These are phyloP conservation scores for Elgaria multicarinata DNA, from an alignment of 2,113 vertebrate species.

Conservation along the genomic window DNA sequence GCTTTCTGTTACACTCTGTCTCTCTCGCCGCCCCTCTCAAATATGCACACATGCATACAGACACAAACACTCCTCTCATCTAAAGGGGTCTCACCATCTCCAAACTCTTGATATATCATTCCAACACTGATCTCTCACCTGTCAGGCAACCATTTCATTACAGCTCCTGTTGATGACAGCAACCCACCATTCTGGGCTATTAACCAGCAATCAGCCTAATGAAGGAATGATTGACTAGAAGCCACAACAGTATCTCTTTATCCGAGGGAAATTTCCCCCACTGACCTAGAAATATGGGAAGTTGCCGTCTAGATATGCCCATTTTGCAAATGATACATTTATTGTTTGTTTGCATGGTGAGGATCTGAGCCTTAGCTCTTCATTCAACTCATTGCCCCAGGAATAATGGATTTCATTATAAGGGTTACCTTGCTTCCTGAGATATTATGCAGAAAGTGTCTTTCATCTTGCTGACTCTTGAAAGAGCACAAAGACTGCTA, in stretches of 20 bases:
- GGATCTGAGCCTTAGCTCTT: slow-evolving; percentile 34
- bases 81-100: background rate
- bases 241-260: background rate
- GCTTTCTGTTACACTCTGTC: background rate
- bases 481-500: slow-evolving; percentile 7
- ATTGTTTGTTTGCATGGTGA: slow-evolving; percentile 1
- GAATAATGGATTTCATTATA: slow-evolving; percentile 69
- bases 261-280: background rate
- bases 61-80: background rate
- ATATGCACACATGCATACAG: background rate
- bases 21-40: background rate
- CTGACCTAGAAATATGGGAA: background rate
- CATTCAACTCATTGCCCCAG: slow-evolving; percentile 34
- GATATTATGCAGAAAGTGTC: slow-evolving; percentile 33
- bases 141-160: background rate
- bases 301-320: background rate
- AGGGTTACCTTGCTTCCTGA: slow-evolving; percentile 38
- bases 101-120: background rate
- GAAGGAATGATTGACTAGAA: background rate
- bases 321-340: slow-evolving; percentile 24
- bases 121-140: background rate
- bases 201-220: background rate
- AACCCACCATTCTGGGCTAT: background rate
- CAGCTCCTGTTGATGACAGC: background rate
- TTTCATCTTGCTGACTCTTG: slow-evolving; percentile 59